phyloP scores from a whole-genome alignment of 35 echinoderm and acorn worm species.

The Antedon bifida region DNA sequence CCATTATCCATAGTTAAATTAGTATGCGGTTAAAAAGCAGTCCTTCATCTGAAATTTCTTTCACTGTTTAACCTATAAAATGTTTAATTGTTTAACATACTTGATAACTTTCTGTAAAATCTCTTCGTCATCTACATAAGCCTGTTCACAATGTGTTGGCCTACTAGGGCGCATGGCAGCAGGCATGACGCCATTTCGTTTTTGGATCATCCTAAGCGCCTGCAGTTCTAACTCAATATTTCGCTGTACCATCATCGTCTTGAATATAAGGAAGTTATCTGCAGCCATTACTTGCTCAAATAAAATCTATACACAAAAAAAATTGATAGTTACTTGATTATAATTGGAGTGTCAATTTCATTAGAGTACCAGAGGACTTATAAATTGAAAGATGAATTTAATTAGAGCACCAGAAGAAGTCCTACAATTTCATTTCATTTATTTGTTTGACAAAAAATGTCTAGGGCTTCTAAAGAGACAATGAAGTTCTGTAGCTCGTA shows the following conservation, averaged over 20 bases:
- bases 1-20: no score
- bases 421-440: no score
- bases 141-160: conserved; percentile 21
- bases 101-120: conserved; percentile 58
- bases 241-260: conserved; percentile 75
- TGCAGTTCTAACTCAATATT: conserved; percentile 90
- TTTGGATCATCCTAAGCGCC: conserved; percentile 59
- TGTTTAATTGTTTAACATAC: conserved; percentile 33
- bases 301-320: conserved; percentile 3
- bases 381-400: neutral
- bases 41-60: no score
- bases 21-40: no score
- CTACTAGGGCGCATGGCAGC: conserved; percentile 32
- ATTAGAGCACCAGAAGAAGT: neutral
- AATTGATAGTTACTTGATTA: neutral
- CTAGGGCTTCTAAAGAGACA: no score
- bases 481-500: no score
- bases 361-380: neutral
- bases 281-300: conserved; percentile 87
- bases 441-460: no score
- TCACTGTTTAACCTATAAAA: no score
- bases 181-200: conserved; percentile 65
- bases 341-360: neutral
- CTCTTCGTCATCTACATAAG: conserved; percentile 69
- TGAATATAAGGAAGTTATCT: conserved; percentile 55